Evolutionary conservation across 2,797 vertebrate genomes (phyloP), one percentile per base, ranked within the genome.

Genomic region (Spatula versicolor): DNA sequence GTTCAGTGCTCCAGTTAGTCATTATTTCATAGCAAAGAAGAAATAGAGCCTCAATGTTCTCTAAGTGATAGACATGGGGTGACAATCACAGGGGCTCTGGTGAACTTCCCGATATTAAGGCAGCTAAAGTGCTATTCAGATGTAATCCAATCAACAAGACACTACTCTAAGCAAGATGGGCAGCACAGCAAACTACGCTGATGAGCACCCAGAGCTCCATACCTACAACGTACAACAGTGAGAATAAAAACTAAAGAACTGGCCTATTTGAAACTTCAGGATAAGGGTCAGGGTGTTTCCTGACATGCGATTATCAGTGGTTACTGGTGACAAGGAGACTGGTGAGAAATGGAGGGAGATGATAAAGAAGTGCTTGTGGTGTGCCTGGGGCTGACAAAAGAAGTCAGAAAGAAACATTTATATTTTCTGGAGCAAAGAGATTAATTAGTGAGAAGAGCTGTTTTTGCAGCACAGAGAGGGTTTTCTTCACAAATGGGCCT

Each of bases 111-210:
- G 9, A 11, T 83, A 66, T 50, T 4, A 43, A 80, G 76, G 77
- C 15, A 88, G 45, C 28, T 86, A n/a, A 95, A 46, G 31, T 74
- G 75, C 67, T 86, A n/a, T 76, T 83, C 33, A 92, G 81, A 75
- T 59, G 88, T 46, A 83, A 90, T 81, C 77, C 23, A 77, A 13
- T 45, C 67, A 86, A 78, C 25, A 33, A 45, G 77, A 73, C 7
- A 7, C 43, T 46, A 41, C 41, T 89, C 86, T 50, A 71, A 62
- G 77, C 22, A 43, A 90, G 66, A 28, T 43, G 73, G 46, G 9
- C 4, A 17, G 54, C 37, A 30, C 54, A 59, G 82, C n/a, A 74
- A 30, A 15, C 43, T 21, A 73, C 86, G 54, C 25, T 67, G 26
- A 39, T 64, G 73, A 60, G 59, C 76, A 30, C 63, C 46, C 13